Base-by-base conservation (phyloP, 2,113 vertebrate species). In the Sialia sialis region DNA sequence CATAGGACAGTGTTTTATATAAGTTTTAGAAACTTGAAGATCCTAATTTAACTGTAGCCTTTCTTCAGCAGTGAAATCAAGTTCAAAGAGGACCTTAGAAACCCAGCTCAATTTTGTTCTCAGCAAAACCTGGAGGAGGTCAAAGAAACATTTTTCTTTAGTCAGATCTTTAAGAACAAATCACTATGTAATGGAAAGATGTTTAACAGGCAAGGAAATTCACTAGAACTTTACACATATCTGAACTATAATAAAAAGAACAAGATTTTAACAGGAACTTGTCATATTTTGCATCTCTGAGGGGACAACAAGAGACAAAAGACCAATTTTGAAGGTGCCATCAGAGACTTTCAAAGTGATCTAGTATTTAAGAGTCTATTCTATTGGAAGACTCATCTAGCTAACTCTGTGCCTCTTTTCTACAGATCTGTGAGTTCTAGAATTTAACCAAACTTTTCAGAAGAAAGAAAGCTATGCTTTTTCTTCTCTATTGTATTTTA, bases 21-120 rank as follows among this genome's bases (percentile, higher is more conserved):
- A 95, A 94, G 84, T 86, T 95, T 97, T 66, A 81, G 69, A 94
- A 97, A 95, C 60, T 87, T 86, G 66, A 92, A 93, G 73, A 48
- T 87, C 29, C 66, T 94, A 92, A 96, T 95, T 95, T 96, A 93
- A 89, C 64, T 69, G 60, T 38, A 94, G 49, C 36, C 62, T 95
- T 96, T 93, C 89, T 95, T 93, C 86, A 82, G 66, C 87, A 78
- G 60, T 60, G 60, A 90, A 95, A 93, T 84, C 52, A 81, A 89
- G 69, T 94, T 94, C 89, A 97, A 96, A 96, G 89, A 92, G 20
- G 76, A 97, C 91, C 91, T 94, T 75, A 82, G 87, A 95, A 97
- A 91, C 87, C 44, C 77, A 94, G 74, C 66, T 87, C 86, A 87
- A 58, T 94, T 93, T 93, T 93, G 7, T 94, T 96, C 86, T 78